Evolutionary conservation across 2,797 vertebrate genomes (phyloP).

Genomic region (Masticophis lateralis): DNA sequence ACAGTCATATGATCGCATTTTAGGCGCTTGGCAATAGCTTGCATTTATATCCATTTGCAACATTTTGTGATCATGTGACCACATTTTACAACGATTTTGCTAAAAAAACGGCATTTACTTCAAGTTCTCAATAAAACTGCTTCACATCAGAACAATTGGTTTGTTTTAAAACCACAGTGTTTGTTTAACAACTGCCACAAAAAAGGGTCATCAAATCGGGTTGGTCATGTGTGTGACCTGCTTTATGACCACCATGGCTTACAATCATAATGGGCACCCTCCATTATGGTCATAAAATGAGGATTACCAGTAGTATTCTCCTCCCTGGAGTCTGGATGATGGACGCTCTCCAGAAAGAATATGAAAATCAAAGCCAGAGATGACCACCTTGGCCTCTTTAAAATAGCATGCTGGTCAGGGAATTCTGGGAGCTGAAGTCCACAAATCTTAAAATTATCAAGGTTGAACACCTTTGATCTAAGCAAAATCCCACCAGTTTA

Average conservation of each 20-base stretch:
- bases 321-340: neutral
- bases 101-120: neutral
- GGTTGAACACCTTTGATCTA: neutral
- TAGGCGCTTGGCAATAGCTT: neutral
- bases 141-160: neutral
- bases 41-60: neutral
- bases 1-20: neutral
- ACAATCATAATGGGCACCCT: neutral
- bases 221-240: neutral
- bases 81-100: neutral
- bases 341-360: neutral
- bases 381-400: neutral
- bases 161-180: neutral
- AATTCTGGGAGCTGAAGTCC: neutral
- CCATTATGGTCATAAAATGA: neutral
- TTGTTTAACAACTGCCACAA: too few species aligned
- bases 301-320: neutral
- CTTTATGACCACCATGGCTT: neutral
- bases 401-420: neutral
- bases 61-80: neutral
- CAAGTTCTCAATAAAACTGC: neutral
- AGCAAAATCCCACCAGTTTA: neutral
- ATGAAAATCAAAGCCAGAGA: neutral
- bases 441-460: neutral
- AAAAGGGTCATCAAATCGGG: too few species aligned